A percentile compares a stretch with the other conserved stretches of the same genome.
phyloP scores from a whole-genome alignment of 2,797 vertebrate genomes.

The Pangasius sanitwongsei region DNA sequence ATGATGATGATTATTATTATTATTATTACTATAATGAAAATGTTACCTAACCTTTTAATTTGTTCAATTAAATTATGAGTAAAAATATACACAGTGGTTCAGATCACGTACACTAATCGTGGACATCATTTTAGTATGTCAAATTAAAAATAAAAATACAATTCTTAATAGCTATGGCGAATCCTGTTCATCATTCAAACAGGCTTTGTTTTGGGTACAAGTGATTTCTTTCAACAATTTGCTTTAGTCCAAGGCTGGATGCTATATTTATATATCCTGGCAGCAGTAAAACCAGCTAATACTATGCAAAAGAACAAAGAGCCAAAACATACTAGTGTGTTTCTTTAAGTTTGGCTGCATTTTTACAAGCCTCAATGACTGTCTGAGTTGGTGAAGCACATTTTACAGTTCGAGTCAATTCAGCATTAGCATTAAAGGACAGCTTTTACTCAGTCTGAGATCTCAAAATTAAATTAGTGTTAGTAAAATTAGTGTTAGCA shows the following conservation, averaged over 20 bases:
- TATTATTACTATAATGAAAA: not conserved
- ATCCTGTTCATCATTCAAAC: not conserved
- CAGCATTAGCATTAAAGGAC: not conserved
- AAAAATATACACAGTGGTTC: not conserved
- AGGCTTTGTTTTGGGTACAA: not conserved
- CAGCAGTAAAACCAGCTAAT: not conserved
- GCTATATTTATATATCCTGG: not conserved
- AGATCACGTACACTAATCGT: not conserved
- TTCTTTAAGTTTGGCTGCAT: not conserved
- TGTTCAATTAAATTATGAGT: not conserved
- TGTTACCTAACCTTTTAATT: not conserved
- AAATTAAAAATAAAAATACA: no score
- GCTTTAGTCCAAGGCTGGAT: not conserved
- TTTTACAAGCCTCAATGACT: not conserved
- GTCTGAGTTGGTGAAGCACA: not conserved
- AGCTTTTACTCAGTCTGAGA: not conserved
- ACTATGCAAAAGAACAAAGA: not conserved
- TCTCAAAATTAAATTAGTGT: not conserved
- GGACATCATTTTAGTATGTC: not conserved
- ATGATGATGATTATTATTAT: no score
- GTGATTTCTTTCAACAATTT: not conserved
- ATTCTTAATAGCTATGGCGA: no score
- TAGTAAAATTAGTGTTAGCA: conserved; percentile 4
- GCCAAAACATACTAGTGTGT: not conserved
- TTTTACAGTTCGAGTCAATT: not conserved